These are phyloP conservation scores for Lophius americanus DNA, from an alignment of 2,797 vertebrate genomes.

Conservation along the genomic window DNA sequence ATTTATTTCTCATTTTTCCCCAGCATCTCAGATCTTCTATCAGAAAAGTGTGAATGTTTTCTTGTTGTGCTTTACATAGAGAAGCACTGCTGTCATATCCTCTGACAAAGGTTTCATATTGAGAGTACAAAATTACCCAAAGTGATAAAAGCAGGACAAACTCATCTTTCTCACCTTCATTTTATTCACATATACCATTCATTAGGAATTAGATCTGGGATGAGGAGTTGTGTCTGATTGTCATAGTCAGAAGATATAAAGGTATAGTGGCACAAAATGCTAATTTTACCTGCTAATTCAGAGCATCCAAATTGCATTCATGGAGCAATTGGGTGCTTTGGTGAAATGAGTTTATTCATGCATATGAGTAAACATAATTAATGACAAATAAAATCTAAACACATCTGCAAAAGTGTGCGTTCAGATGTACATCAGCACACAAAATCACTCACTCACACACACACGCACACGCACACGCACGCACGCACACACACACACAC, in stretches of 20 bases:
- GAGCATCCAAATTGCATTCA: conserved; percentile 33
- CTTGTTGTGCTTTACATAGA: neutral
- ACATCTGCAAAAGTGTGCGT: too few relatives aligned
- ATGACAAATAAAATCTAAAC: too few relatives aligned
- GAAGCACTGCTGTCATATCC: neutral
- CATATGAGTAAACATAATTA: conserved; percentile 25
- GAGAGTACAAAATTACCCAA: neutral
- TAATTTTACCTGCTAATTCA: conserved; percentile 36
- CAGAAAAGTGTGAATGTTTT: neutral
- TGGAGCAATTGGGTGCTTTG: conserved; percentile 19
- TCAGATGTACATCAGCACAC: too few relatives aligned
- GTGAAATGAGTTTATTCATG: conserved; percentile 52
- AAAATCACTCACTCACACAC: too few relatives aligned
- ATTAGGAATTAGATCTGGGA: neutral
- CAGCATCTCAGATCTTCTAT: too few relatives aligned
- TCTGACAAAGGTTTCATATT: neutral
- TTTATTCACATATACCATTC: neutral
- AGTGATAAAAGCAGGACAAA: neutral
- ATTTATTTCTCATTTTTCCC: too few relatives aligned
- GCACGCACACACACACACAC: too few relatives aligned
- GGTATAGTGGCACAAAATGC: conserved; percentile 33
- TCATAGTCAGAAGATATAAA: conserved; percentile 29
- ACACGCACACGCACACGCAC: too few relatives aligned
- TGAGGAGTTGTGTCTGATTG: conserved; percentile 4
- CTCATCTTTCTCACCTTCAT: neutral